Percentiles rank a stretch among this genome's conserved stretches.
Conservation (phyloP, 2,888 invertebrate genomes). For the Sthenelais limicola region DNA sequence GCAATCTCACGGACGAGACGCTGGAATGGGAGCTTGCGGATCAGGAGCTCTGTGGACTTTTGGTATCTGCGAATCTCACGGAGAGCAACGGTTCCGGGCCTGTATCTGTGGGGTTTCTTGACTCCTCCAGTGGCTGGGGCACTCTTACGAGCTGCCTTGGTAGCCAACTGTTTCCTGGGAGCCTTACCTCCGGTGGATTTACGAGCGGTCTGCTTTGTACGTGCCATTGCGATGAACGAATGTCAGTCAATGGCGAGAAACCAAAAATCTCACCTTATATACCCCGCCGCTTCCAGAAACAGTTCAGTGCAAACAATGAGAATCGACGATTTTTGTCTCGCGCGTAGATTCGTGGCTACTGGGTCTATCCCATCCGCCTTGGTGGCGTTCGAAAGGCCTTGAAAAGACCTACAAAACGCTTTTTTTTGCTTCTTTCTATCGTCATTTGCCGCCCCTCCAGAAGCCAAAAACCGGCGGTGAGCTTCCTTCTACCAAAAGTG, state of each 20-base stretch:
- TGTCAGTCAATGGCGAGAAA: background rate
- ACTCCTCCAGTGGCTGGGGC: constrained; percentile 73
- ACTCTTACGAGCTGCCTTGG: constrained; percentile 72
- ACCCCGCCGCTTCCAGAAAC: background rate
- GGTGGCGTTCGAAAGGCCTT: too few relatives aligned
- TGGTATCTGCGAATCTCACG: constrained; percentile 73
- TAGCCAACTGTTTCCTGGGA: constrained; percentile 72
- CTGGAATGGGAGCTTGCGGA: constrained; percentile 72
- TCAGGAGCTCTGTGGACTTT: constrained; percentile 72
- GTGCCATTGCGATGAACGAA: constrained; percentile 64
- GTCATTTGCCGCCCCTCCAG: too few relatives aligned
- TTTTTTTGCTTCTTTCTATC: too few relatives aligned
- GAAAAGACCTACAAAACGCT: too few relatives aligned
- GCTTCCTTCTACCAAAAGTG: too few relatives aligned
- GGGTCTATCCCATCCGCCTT: too few relatives aligned
- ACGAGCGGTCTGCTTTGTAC: constrained; percentile 73
- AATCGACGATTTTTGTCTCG: too few relatives aligned
- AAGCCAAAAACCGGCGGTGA: too few relatives aligned
- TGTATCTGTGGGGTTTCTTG: constrained; percentile 72
- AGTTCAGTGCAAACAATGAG: background rate
- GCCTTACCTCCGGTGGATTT: constrained; percentile 73
- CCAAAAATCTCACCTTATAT: background rate
- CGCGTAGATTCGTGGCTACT: too few relatives aligned
- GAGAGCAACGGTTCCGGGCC: constrained; percentile 73
- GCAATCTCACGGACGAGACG: constrained; percentile 72